These are phyloP conservation scores for Etheostoma spectabile DNA, from an alignment of 2,113 vertebrate species.

Conservation along the genomic window DNA sequence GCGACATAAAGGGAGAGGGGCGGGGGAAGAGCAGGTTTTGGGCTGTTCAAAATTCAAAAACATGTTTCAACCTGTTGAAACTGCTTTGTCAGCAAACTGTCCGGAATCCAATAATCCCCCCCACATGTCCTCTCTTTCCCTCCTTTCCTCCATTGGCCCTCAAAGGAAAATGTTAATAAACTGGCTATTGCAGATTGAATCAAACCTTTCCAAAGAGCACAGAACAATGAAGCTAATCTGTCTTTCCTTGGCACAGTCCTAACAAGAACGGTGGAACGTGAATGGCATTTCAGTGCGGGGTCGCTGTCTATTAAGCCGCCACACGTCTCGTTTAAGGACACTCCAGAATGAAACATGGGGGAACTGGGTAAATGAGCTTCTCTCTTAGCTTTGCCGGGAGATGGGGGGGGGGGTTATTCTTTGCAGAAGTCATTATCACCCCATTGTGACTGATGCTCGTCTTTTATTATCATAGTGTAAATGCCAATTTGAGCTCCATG, in stretches of 20 bases:
- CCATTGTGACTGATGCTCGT: conserved; percentile 62
- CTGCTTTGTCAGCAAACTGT: conserved; percentile 70
- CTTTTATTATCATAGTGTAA: conserved; percentile 53
- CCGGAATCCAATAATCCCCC: conserved; percentile 28
- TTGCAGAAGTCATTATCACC: conserved; percentile 66
- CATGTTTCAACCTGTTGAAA: conserved; percentile 72
- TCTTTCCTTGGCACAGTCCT: conserved; percentile 42
- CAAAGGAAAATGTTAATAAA: conserved; percentile 68
- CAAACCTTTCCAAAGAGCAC: conserved; percentile 43
- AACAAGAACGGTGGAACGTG: conserved; percentile 57
- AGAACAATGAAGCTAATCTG: conserved; percentile 61
- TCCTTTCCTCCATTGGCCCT: not conserved
- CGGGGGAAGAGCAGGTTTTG: conserved; percentile 7
- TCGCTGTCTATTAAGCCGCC: conserved; percentile 46
- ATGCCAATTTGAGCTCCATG: conserved; percentile 40
- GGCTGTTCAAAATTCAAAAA: conserved; percentile 49
- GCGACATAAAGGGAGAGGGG: conserved; percentile 35
- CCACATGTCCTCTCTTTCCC: not conserved
- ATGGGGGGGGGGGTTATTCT: conserved; percentile 47
- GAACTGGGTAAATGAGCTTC: conserved; percentile 53
- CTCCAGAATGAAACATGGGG: conserved; percentile 49
- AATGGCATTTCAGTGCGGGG: conserved; percentile 55
- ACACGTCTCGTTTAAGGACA: conserved; percentile 31
- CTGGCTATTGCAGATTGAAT: conserved; percentile 38
- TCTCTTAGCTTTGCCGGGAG: conserved; percentile 20